A percentile compares a stretch with the other conserved stretches of the same genome.
Conservation (phyloP, 1,140 invertebrate species). For the Hylyphantes graminicola region DNA sequence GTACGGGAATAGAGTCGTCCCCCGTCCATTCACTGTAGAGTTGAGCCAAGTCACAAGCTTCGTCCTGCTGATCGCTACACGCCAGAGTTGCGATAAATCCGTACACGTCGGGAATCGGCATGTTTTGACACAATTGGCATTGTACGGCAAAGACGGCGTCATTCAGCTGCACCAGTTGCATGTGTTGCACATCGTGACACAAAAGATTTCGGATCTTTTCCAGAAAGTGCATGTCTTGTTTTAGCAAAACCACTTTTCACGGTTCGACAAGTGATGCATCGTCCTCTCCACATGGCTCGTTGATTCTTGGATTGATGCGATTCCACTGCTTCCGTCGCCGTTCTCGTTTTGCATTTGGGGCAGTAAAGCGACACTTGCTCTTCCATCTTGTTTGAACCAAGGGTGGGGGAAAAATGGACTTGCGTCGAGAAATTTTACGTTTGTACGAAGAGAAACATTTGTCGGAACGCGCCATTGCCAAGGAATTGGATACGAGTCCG, state of each 20-base stretch:
- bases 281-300: not conserved
- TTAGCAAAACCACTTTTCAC: not conserved
- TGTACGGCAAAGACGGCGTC: not conserved
- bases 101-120: not conserved
- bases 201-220: not conserved
- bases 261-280: not conserved
- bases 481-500: not conserved
- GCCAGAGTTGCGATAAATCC: not conserved
- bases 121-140: not conserved
- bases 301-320: not conserved
- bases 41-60: slow-evolving; percentile 2
- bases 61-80: not conserved
- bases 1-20: not conserved
- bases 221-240: slow-evolving; percentile 24
- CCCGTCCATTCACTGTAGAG: not conserved
- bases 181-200: not conserved
- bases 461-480: slow-evolving; percentile 15
- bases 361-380: not conserved
- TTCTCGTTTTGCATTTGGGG: not conserved
- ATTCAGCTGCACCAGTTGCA: not conserved
- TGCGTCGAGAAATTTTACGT: not conserved
- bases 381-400: not conserved
- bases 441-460: slow-evolving; percentile 1
- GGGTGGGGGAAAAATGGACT: slow-evolving; percentile 6
- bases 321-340: not conserved